Evolutionary conservation across 2,113 vertebrate species (phyloP).

Genomic region (Ancistrus triradiatus): DNA sequence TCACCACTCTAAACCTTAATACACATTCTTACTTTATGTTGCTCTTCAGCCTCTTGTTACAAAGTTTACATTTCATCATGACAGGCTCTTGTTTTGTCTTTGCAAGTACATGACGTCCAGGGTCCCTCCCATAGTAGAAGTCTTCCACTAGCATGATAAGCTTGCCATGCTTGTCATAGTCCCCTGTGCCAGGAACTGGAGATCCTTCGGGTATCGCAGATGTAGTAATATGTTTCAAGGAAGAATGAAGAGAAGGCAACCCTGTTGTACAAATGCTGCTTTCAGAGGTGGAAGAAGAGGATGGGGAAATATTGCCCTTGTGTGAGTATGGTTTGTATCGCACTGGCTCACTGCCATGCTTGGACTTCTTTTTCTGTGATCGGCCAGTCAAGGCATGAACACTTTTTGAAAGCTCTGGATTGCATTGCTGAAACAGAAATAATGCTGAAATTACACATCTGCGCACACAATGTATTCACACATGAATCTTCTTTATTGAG

Average conservation of each 20-base stretch:
- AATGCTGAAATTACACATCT: too few relatives aligned
- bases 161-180: constrained; percentile 63
- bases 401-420: constrained; percentile 33
- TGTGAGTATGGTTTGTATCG: neutral
- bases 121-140: constrained; percentile 80
- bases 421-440: constrained; percentile 39
- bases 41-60: constrained; percentile 80
- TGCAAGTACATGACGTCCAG: constrained; percentile 48
- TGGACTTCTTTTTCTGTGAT: constrained; percentile 2
- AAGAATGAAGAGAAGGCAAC: neutral
- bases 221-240: constrained; percentile 20
- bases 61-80: constrained; percentile 77
- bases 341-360: neutral
- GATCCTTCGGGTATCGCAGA: constrained; percentile 31
- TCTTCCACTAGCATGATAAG: constrained; percentile 85
- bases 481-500: neutral
- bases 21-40: constrained; percentile 75
- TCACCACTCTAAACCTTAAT: too few relatives aligned
- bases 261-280: neutral
- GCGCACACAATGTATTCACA: neutral
- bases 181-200: constrained; percentile 17
- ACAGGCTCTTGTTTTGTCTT: constrained; percentile 61
- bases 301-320: neutral
- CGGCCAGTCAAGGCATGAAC: constrained; percentile 4
- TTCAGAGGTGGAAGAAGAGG: neutral